Conservation (phyloP, 2,888 invertebrate genomes). For the Lasiommata megera region DNA sequence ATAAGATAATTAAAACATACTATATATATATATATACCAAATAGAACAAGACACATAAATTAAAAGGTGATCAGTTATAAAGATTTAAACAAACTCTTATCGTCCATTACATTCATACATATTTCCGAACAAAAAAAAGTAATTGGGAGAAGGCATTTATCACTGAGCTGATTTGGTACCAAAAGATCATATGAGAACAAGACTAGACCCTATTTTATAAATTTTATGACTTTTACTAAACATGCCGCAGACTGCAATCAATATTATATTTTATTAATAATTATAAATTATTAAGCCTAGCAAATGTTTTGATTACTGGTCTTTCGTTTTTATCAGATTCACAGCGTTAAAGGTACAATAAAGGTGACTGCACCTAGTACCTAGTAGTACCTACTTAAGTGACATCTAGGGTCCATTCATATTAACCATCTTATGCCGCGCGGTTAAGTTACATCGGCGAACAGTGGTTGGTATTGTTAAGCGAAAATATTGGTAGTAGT, state of each 20-base stretch:
- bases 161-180: conserved; percentile 14
- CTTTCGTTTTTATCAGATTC: not conserved
- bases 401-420: not conserved
- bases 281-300: conserved; percentile 12
- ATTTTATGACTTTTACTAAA: conserved; percentile 14
- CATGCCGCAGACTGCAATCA: conserved; percentile 5
- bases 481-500: no score
- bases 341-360: not conserved
- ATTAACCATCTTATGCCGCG: not conserved
- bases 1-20: not conserved
- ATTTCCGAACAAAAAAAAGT: not conserved
- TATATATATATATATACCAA: not conserved
- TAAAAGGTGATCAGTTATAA: not conserved
- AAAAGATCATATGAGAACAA: conserved; percentile 13
- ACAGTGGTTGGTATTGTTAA: no score
- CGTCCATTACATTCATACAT: conserved; percentile 7
- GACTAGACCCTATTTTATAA: conserved; percentile 20
- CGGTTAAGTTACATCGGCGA: not conserved
- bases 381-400: not conserved
- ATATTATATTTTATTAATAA: not conserved
- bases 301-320: conserved; percentile 4
- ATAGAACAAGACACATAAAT: not conserved
- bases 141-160: not conserved
- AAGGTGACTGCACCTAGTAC: not conserved
- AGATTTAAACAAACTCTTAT: not conserved